Base-by-base conservation (phyloP, 2,888 invertebrate species). In the Deilephila elpenor region DNA sequence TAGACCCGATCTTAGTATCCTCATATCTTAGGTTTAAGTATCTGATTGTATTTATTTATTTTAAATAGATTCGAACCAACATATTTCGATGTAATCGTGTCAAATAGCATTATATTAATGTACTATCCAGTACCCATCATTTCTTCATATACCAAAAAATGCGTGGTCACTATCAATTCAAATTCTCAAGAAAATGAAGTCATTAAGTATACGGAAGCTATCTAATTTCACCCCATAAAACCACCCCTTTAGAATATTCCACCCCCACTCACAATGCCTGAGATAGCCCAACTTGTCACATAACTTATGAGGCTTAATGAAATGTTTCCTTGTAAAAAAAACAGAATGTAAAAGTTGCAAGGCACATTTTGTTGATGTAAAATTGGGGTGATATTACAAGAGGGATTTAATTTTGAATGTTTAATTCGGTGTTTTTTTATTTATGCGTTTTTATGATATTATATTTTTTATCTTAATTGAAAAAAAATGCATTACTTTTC, bases 221-320 rank as follows among this genome's bases (percentile, higher is more conserved):
- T 67, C 67, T 67, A 67, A 67, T 67, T 67, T 51, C 25, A 44
- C 67, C 67, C 67, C 51, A 67, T 67, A 51, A 67, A 67, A 67
- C 20, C 51, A 44, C 44, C 67, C 67, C 25, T 67, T 17, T 25
- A 7, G n/a, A 20, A n/a, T 20, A 17, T 44, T 25, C 44, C 67
- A 7, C 67, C 44, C 67, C 25, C 67, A 25, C 51, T 6, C 67
- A 67, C 67, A 67, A 67, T 17, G 67, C 67, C 51, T 44, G 29
- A 51, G 25, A 67, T 17, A 51, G 67, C 80, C 80, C 74, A 73
- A 73, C 77, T 79, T 80, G 82, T 80, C 81, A 82, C 86, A 85
- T 89, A 88, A 89, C 83, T 89, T 86, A 88, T 78, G 76, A 76
- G 78, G 79, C 61, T 75, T 81, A 86, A 85, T 84, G 82, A 82